Evolutionary conservation across 2,797 vertebrate species (phyloP).

Genomic region (Loriculus beryllinus): DNA sequence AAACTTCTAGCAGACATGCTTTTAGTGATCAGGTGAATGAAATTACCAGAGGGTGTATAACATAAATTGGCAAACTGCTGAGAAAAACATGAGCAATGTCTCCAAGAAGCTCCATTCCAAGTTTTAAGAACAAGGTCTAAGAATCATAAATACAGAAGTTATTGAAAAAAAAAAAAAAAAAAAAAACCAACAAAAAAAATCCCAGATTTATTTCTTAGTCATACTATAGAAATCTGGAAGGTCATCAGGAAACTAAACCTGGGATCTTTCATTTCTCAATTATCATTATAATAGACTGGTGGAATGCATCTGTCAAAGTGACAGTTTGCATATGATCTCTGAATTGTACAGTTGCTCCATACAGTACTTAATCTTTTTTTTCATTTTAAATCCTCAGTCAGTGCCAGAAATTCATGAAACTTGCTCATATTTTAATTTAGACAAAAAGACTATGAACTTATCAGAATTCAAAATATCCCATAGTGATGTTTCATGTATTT

Average conservation of each 20-base stretch:
- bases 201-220: not conserved
- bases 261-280: slow-evolving; percentile 18
- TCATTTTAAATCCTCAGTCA: slow-evolving; percentile 41
- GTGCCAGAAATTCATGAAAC: slow-evolving; percentile 18
- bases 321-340: slow-evolving; percentile 43
- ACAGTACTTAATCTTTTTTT: slow-evolving; percentile 12
- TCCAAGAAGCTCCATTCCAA: not conserved
- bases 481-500: slow-evolving; percentile 25
- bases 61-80: not conserved
- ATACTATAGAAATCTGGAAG: slow-evolving; percentile 12
- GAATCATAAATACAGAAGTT: not conserved
- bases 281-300: slow-evolving; percentile 43
- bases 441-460: not conserved
- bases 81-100: not conserved
- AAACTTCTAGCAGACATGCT: not conserved
- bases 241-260: not conserved
- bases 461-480: slow-evolving; percentile 31
- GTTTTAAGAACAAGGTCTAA: not conserved
- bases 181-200: no score
- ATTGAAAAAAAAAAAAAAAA: not conserved
- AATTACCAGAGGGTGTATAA: not conserved
- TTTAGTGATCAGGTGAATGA: not conserved
- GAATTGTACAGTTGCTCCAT: slow-evolving; percentile 47
- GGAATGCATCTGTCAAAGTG: slow-evolving; percentile 64
- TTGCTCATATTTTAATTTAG: slow-evolving; percentile 49